These are phyloP conservation scores for Mormyrus hasselquistii DNA, from an alignment of 2,797 vertebrate species.

Conservation along the genomic window DNA sequence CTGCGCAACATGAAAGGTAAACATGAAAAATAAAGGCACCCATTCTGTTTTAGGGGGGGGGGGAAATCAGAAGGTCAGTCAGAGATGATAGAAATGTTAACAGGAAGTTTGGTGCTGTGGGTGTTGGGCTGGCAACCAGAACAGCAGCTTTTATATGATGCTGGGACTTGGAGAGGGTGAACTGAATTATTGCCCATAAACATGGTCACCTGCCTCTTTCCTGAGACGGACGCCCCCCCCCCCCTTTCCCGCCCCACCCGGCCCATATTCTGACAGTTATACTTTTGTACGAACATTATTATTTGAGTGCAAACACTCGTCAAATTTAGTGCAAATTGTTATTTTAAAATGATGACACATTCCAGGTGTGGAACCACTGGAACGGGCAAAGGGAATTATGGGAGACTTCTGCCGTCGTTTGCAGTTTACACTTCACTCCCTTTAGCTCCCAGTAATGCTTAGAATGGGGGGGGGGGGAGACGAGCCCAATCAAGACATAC, in stretches of 20 bases:
- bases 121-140: background rate
- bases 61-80: background rate
- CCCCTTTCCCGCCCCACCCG: background rate
- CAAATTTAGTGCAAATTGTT: background rate
- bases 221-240: background rate
- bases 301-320: background rate
- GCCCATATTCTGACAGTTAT: background rate
- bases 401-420: background rate
- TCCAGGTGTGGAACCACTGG: background rate
- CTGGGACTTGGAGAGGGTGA: background rate
- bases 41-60: background rate
- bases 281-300: background rate
- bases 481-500: background rate
- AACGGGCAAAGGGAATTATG: background rate
- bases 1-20: background rate
- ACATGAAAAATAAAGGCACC: background rate
- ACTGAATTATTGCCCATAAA: background rate
- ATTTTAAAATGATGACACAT: background rate
- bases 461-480: no score
- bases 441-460: background rate
- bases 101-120: background rate
- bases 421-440: background rate
- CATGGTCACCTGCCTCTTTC: background rate
- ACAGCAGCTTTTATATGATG: background rate
- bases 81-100: background rate